Evolutionary conservation across 2,888 invertebrate species (phyloP).

Genomic region (Timema cristinae): DNA sequence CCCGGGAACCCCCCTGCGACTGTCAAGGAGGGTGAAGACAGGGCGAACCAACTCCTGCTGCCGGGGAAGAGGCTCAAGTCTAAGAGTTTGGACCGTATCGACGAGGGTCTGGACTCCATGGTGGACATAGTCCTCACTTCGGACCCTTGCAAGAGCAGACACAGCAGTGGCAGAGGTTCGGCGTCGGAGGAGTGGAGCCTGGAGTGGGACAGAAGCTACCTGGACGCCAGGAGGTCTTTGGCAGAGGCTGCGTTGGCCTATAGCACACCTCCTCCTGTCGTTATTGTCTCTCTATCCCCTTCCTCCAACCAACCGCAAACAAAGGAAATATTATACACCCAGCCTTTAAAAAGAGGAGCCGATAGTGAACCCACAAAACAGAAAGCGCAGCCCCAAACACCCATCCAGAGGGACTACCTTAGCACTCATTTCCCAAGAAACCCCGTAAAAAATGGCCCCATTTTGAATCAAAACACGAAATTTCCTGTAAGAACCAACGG

Average conservation of each 20-base stretch:
- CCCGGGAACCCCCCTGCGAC: background rate
- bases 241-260: conserved; percentile 23
- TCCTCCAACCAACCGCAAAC: conserved; percentile 11
- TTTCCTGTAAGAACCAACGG: no score
- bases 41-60: background rate
- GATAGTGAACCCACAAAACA: background rate
- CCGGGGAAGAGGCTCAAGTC: conserved; percentile 42
- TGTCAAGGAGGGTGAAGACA: background rate
- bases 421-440: background rate
- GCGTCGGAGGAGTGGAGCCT: conserved; percentile 31
- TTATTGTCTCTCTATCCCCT: conserved; percentile 31
- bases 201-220: conserved; percentile 27
- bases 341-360: background rate
- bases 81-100: conserved; percentile 75
- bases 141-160: conserved; percentile 26
- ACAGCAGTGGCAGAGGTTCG: conserved; percentile 28
- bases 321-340: background rate
- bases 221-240: conserved; percentile 21
- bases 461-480: no score
- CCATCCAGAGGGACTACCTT: conserved; percentile 31
- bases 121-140: conserved; percentile 66
- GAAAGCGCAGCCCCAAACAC: no score
- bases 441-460: no score
- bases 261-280: conserved; percentile 28
- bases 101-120: conserved; percentile 67